phyloP scores from a whole-genome alignment of 2,113 vertebrate genomes.

The Cyprinodon tularosa region DNA sequence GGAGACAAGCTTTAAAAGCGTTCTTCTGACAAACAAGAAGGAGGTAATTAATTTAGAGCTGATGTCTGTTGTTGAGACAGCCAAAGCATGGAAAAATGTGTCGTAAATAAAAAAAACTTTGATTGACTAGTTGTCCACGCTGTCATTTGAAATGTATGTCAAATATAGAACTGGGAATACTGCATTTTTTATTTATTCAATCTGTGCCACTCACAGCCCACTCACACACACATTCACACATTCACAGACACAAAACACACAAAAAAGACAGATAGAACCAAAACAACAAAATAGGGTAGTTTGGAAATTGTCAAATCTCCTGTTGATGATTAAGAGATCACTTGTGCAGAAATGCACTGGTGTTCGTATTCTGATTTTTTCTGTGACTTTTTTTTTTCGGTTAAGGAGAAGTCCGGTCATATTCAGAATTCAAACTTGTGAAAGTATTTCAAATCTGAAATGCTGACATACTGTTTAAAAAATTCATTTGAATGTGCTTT shows the following conservation, averaged over 20 bases:
- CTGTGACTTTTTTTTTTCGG: too few species aligned
- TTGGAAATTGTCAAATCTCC: background rate
- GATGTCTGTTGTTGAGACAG: conserved; percentile 39
- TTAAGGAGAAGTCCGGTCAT: too few species aligned
- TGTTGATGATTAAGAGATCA: background rate
- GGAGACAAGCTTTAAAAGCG: conserved; percentile 32
- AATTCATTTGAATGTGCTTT: too few species aligned
- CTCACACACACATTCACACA: background rate
- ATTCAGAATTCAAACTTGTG: too few species aligned
- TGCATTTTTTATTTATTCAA: background rate
- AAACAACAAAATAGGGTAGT: background rate
- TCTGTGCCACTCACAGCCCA: background rate
- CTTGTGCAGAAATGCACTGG: background rate
- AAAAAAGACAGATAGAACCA: background rate
- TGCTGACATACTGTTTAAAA: too few species aligned
- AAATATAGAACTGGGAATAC: background rate
- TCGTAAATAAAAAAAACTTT: conserved; percentile 55
- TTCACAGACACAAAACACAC: background rate
- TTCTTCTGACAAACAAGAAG: conserved; percentile 37
- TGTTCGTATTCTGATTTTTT: background rate
- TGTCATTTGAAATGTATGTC: conserved; percentile 4
- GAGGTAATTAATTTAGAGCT: conserved; percentile 42
- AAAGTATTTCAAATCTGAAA: too few species aligned
- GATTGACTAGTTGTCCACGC: conserved; percentile 12
- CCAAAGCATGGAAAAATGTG: conserved; percentile 30